Evolutionary conservation across 2,888 invertebrate species (phyloP).

Genomic region (Chrysomela aeneicollis): DNA sequence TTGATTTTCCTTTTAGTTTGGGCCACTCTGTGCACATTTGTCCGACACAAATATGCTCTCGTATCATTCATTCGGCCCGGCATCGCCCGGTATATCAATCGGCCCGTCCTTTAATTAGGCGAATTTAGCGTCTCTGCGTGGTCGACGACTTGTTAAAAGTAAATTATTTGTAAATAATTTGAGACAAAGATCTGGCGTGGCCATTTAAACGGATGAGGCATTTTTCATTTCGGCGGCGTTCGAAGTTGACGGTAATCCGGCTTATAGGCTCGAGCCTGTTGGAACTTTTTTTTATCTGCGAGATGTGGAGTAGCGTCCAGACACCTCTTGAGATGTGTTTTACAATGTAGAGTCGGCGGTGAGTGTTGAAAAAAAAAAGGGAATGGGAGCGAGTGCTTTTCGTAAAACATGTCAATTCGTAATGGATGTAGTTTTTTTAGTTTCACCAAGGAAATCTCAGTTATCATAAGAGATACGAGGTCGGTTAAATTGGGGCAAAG

Average conservation of each 20-base stretch:
- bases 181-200: constrained; percentile 34
- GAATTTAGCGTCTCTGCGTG: constrained; percentile 27
- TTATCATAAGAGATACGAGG: too few species aligned
- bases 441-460: too few species aligned
- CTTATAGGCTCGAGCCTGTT: constrained; percentile 32
- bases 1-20: neutral
- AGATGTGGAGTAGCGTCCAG: neutral
- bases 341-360: neutral
- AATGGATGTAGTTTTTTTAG: too few species aligned
- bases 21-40: neutral
- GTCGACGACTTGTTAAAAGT: constrained; percentile 34
- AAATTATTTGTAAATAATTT: constrained; percentile 37
- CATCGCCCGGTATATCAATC: constrained; percentile 19
- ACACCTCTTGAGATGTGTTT: neutral
- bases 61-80: neutral
- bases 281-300: constrained; percentile 8
- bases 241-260: constrained; percentile 38
- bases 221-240: constrained; percentile 29
- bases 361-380: too few species aligned
- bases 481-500: too few species aligned
- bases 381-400: too few species aligned
- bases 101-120: constrained; percentile 23
- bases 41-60: neutral
- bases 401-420: too few species aligned
- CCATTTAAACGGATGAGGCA: constrained; percentile 33